phyloP scores from a whole-genome alignment of 2,888 invertebrate species.

The Chrysolina haemoptera region DNA sequence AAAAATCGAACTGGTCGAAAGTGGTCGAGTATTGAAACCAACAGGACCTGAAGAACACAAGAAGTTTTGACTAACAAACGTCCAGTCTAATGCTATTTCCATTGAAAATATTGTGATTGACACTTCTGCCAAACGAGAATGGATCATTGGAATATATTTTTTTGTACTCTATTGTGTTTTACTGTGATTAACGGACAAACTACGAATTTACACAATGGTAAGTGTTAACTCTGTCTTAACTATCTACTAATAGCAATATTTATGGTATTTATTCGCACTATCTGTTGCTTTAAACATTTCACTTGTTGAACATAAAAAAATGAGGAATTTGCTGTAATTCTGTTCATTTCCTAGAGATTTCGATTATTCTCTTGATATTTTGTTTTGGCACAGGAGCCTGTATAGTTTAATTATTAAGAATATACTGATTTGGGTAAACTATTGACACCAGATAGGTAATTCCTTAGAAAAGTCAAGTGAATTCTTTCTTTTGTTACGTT shows the following conservation, averaged over 20 bases:
- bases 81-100: slow-evolving; percentile 13
- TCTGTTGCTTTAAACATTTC: neutral
- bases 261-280: neutral
- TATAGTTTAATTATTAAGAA: too few relatives aligned
- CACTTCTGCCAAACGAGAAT: neutral
- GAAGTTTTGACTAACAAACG: neutral
- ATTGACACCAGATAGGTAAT: too few relatives aligned
- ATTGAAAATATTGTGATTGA: slow-evolving; percentile 9
- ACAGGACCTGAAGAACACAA: neutral
- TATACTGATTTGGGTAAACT: too few relatives aligned
- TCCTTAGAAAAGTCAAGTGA: too few relatives aligned
- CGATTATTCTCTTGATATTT: too few relatives aligned
- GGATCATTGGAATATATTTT: neutral
- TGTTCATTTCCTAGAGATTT: too few relatives aligned
- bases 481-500: too few relatives aligned
- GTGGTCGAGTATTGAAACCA: neutral
- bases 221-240: neutral
- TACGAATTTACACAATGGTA: neutral
- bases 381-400: too few relatives aligned
- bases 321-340: too few relatives aligned
- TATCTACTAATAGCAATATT: neutral
- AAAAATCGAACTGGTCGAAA: neutral
- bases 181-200: neutral
- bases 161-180: neutral
- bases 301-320: neutral